Conservation (phyloP, 2,888 invertebrate species). For the Drosophila emarginata region DNA sequence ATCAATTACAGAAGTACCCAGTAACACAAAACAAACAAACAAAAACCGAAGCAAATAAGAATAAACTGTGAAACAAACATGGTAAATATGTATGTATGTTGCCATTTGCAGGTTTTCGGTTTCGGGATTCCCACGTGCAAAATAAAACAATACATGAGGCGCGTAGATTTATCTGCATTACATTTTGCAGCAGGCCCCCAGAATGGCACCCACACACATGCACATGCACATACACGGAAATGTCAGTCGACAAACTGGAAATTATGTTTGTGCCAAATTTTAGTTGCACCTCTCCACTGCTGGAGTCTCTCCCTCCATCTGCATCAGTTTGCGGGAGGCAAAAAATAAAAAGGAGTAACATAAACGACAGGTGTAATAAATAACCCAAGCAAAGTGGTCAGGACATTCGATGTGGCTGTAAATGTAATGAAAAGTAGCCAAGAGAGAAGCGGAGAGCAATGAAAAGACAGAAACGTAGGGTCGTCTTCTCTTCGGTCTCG, state of each 20-base stretch:
- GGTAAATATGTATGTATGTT: slow-evolving; percentile 50
- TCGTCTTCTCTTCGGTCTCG: slow-evolving; percentile 22
- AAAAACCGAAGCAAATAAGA: slow-evolving; percentile 22
- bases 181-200: slow-evolving; percentile 24
- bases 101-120: slow-evolving; percentile 40
- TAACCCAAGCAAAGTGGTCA: slow-evolving; percentile 61
- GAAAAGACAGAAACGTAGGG: slow-evolving; percentile 5
- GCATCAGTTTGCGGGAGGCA: neutral
- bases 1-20: slow-evolving; percentile 41
- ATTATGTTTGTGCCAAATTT: slow-evolving; percentile 77
- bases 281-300: slow-evolving; percentile 49
- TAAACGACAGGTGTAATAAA: slow-evolving; percentile 77
- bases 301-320: slow-evolving; percentile 40
- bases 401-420: slow-evolving; percentile 23
- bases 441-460: slow-evolving; percentile 21
- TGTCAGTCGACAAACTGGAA: slow-evolving; percentile 75
- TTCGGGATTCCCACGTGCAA: slow-evolving; percentile 70
- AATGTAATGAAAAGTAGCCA: slow-evolving; percentile 41
- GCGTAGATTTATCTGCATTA: slow-evolving; percentile 74
- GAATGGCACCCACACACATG: slow-evolving; percentile 32
- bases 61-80: slow-evolving; percentile 27
- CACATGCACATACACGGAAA: slow-evolving; percentile 58
- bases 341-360: slow-evolving; percentile 46
- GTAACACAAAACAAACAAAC: slow-evolving; percentile 35
- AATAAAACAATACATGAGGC: slow-evolving; percentile 65